Evolutionary conservation across 2,113 vertebrate species (phyloP), one percentile per base, ranked within the genome.

Genomic region (Vicugna pacos): DNA sequence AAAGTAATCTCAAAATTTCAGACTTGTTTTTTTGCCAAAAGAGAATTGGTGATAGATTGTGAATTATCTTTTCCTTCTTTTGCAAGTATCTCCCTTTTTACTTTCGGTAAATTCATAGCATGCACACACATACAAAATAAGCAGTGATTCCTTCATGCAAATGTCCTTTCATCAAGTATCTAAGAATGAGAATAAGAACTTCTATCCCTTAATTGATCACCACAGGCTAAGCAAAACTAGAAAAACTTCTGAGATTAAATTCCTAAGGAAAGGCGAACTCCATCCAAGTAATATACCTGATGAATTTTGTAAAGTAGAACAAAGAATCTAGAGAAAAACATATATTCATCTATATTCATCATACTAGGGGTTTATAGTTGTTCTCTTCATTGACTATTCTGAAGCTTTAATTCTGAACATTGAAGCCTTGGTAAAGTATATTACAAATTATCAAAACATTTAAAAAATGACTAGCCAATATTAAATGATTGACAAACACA

Each of bases 51-150:
- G 4, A 75, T 10, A 62, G 0, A 3, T 58, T 80, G 58, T 46
- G 5, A 77, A 82, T 72, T 30, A 16, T 67, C 79, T 8, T 62
- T 54, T 93, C 2, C 52, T 67, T 5, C 14, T 89, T 89, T 64
- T 28, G 8, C 24, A 0, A 2, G 4, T 7, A 2, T 64, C 11
- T 38, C 10, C 58, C 6, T 28, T 69, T 72, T 54, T 50, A 0
- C 20, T 86, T 76, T 75, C 20, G 52, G 11, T 32, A 86, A 35
- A 24, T 46, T 46, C 13, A 20, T 42, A 14, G 14, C 92, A 9
- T 5, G 2, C 20, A 9, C 6, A 6, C 16, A 83, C 13, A 35
- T 56, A 38, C 48, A 10, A 62, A 50, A 35, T 46, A 17, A 26
- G 7, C 8, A 79, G 6, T 48, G 19, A 5, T 26, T 77, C 0